A percentile compares a stretch with the other conserved stretches of the same genome.
Conservation (phyloP, 30 jellyfish, hydroid and myxozoan species). For the Sanderia malayensis region DNA sequence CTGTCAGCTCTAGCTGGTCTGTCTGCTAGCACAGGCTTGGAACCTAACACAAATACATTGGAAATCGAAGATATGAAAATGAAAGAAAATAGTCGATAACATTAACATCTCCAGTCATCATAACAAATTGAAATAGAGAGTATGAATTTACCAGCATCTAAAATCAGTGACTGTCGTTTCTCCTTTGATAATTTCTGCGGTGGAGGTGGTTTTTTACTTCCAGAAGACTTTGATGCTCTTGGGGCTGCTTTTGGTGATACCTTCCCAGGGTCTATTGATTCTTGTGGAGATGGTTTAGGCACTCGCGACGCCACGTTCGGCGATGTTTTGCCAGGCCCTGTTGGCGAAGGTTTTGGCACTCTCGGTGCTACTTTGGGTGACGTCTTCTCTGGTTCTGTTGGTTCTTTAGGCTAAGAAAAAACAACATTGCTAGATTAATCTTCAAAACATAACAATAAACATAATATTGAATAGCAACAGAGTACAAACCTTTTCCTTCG, state of each 20-base stretch:
- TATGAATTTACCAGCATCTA: constrained; percentile 46
- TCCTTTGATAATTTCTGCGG: constrained; percentile 53
- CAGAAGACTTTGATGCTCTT: constrained; percentile 29
- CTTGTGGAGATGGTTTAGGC: not conserved
- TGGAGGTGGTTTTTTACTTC: constrained; percentile 59
- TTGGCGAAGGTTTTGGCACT: not conserved
- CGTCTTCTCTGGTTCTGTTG: not conserved
- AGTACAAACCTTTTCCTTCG: not conserved
- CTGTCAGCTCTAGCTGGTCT: constrained; percentile 24
- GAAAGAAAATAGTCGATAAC: not conserved
- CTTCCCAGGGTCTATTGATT: not conserved
- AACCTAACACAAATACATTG: constrained; percentile 7
- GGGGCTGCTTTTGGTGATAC: constrained; percentile 17
- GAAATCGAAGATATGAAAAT: not conserved
- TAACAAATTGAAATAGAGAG: too few species aligned
- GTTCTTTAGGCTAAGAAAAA: not conserved
- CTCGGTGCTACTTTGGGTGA: not conserved
- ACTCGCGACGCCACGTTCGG: not conserved
- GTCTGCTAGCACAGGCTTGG: constrained; percentile 33
- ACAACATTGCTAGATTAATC: not conserved
- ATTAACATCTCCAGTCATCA: too few species aligned
- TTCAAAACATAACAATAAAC: not conserved
- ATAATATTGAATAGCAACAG: not conserved
- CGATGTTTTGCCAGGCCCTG: not conserved
- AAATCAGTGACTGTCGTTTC: constrained; percentile 42